Conservation (phyloP, 2,797 vertebrate species). For the Melanotaenia parkinsoni region DNA sequence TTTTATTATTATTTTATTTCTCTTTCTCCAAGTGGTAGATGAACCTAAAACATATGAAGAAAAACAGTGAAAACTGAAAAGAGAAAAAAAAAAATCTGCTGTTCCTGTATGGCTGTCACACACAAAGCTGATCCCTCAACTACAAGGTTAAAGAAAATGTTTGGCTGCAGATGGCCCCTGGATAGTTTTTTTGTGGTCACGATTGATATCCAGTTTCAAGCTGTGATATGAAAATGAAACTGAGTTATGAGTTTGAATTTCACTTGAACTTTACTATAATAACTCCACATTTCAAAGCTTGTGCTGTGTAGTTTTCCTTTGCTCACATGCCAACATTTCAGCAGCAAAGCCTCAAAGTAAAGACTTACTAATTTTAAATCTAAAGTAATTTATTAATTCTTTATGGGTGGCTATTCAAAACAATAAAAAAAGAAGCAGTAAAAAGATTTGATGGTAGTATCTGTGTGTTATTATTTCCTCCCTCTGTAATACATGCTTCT, state of each 20-base stretch:
- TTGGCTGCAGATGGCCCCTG: conserved; percentile 21
- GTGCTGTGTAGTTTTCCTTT: conserved; percentile 27
- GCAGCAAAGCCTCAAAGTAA: conserved; percentile 16
- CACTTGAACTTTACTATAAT: conserved; percentile 10
- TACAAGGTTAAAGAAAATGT: conserved; percentile 33
- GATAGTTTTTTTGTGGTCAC: conserved; percentile 30
- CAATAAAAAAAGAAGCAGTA: conserved; percentile 3
- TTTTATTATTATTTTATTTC: no score
- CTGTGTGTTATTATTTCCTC: conserved; percentile 19
- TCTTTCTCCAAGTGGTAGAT: background rate
- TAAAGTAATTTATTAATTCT: conserved; percentile 6
- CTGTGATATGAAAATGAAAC: conserved; percentile 19
- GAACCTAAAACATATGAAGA: background rate
- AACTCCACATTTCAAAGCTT: conserved; percentile 22
- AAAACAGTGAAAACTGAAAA: background rate
- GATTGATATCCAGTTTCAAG: conserved; percentile 19
- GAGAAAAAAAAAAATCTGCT: conserved; percentile 8
- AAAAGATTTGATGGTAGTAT: conserved; percentile 19
- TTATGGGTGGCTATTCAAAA: conserved; percentile 12
- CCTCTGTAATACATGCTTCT: conserved; percentile 25
- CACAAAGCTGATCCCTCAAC: conserved; percentile 14
- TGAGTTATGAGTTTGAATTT: conserved; percentile 44
- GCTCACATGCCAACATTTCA: conserved; percentile 12
- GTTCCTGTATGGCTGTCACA: conserved; percentile 20
- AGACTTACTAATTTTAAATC: conserved; percentile 26